Base-by-base conservation (phyloP, 2,888 invertebrate species). In the Amblyjoppa proteus region DNA sequence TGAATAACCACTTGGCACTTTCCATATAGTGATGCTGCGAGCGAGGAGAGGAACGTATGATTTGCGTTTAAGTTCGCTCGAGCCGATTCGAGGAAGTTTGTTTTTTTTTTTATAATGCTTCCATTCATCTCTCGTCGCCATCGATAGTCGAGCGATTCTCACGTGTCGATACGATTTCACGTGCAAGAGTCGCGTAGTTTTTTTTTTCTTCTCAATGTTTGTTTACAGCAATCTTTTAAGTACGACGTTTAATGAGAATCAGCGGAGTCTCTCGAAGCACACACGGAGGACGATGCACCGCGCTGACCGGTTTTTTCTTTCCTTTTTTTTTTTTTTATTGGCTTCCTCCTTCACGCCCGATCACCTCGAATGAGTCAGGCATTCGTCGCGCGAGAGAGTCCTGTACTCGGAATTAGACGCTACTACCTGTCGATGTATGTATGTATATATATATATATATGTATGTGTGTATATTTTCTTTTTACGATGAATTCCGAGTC, bases 271-370 rank as follows among this genome's bases (percentile, higher is more conserved):
- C 7, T 28, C 61, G 61, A 61, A 61, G 5, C 25, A 38, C 53
- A 20, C 25, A 51, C 49, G 81, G 75, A 78, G 83, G 79, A 83
- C 84, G 75, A 76, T 80, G 84, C 80, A 80, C 83, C 77, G 53
- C 16, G 4, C 45, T 56, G 38, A 28, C 58, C 61, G 49, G 51
- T 41, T 16, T 66, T 70, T 45, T 13, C 34, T 2, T 34, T 34
- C 9, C 31, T 6, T 9, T 0, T 41, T 11, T 11, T 11, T 41
- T 41, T 41, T 45, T 45, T 13, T 45, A 45, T 45, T 45, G 45
- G 53, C 49, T 71, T 79, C 78, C 78, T 66, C 31, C 70, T 69
- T 70, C 58, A 25, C 61, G 13, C 34, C 64, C 61, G 61, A 69
- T 69, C 56, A 9, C 56, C 78, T n/a, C 70, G 49, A 45, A 34